Conservation (phyloP, 2,888 invertebrate genomes). For the Reticulitermes lucifugus region DNA sequence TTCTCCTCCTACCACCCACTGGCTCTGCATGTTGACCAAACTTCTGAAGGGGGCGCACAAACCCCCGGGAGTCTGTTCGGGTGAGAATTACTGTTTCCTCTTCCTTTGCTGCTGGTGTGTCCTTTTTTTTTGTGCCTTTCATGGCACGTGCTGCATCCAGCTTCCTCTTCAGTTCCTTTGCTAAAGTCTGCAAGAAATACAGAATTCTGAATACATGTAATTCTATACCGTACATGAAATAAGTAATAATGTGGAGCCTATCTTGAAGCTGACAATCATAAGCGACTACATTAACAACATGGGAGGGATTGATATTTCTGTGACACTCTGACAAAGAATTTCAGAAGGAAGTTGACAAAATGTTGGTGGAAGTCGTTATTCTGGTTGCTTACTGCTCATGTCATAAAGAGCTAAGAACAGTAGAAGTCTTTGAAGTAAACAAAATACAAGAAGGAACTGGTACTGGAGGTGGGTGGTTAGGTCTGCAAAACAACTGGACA, state of each 20-base stretch:
- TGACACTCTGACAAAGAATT: too few relatives aligned
- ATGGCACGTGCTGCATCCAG: conserved; percentile 75
- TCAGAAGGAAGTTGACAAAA: too few relatives aligned
- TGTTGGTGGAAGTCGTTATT: too few relatives aligned
- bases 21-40: conserved; percentile 56
- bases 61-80: conserved; percentile 67
- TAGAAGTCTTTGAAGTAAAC: too few relatives aligned
- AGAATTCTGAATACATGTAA: not conserved
- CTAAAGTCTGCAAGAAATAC: conserved; percentile 66
- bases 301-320: too few relatives aligned
- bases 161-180: conserved; percentile 77
- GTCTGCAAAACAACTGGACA: too few relatives aligned
- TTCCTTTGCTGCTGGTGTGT: conserved; percentile 57
- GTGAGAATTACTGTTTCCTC: conserved; percentile 75
- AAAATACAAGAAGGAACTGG: too few relatives aligned
- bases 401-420: too few relatives aligned
- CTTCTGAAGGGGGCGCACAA: conserved; percentile 73
- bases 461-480: too few relatives aligned
- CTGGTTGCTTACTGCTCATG: too few relatives aligned
- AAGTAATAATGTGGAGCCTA: not conserved
- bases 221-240: too few relatives aligned
- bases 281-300: too few relatives aligned
- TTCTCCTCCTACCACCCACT: conserved; percentile 62
- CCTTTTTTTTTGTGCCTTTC: conserved; percentile 46
- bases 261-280: not conserved